Base-by-base conservation (phyloP, 1,140 invertebrate species). In the Heliconius congener region DNA sequence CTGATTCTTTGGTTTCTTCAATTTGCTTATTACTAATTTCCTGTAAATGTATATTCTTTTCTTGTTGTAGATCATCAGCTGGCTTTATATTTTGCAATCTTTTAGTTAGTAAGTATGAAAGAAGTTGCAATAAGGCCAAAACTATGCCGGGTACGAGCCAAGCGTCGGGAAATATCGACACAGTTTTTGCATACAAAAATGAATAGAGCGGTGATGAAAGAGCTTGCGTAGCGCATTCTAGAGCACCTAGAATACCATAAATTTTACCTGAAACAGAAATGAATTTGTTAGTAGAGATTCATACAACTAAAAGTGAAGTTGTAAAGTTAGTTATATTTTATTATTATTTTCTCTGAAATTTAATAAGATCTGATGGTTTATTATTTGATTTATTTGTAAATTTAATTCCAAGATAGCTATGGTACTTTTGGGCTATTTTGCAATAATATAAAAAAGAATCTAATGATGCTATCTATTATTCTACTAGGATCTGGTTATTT, bases 141-240 rank as follows among this genome's bases (percentile, higher is more conserved):
- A 83, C 46, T 1, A 94, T 87, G 57, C 93, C 91, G 3, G 93
- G 92, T 8, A 93, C 76, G 3, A 94, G 77, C 91, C 93, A 95
- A 3, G 92, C 89, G 73, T 93, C 91, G 2, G 94, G 90, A 39
- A 90, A 80, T 4, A 81, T 83, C 27, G 88, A 87, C 16, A 95
- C 90, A 50, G 93, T 94, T 75, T 83, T 90, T 27, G 88, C 88
- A 72, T 95, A 95, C 3, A 95, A 84, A 13, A 90, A 80, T 27
- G 92, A 94, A 55, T 91, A 92, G 1, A 94, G 79, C 6, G 94
- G 94, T 0, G 91, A 90, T 5, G 92, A 87, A 30, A 95, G 73
- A 18, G 90, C 92, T 73, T 94, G 93, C 1, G 91, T 90, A 34
- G 92, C 93, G 6, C 92, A 93, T 82, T 95, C 93, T n/a, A 95